A percentile compares a stretch with the other conserved stretches of the same genome.
phyloP scores from a whole-genome alignment of 2,797 vertebrate genomes.

The Hydrocynus forskahlii region DNA sequence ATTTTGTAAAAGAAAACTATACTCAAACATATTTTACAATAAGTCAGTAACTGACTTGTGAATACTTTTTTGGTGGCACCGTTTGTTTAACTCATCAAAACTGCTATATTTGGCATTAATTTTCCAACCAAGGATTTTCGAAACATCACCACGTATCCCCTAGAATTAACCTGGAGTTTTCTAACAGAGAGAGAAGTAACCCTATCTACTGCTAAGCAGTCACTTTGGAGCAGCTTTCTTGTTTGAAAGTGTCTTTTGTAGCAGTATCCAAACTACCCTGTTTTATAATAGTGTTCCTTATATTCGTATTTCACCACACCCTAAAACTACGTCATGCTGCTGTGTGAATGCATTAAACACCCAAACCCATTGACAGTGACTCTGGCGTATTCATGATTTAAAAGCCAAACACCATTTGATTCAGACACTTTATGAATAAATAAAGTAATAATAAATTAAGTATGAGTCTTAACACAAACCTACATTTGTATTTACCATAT shows the following conservation, averaged over 20 bases:
- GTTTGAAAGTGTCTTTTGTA: slow-evolving; percentile 1
- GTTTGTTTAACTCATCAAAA: too few species aligned
- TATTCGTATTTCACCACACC: not conserved
- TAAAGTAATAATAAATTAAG: not conserved
- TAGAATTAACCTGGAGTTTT: not conserved
- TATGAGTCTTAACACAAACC: not conserved
- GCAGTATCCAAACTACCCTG: not conserved
- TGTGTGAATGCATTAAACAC: not conserved
- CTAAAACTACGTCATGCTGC: not conserved
- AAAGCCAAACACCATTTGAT: not conserved
- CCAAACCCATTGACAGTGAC: not conserved
- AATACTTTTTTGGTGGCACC: too few species aligned
- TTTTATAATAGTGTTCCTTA: not conserved
- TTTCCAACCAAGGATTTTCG: not conserved
- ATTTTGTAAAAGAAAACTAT: too few species aligned
- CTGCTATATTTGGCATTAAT: too few species aligned
- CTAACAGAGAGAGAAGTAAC: not conserved
- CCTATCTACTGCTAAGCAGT: not conserved
- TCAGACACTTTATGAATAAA: not conserved
- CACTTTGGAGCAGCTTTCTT: not conserved
- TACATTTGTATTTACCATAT: too few species aligned
- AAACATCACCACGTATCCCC: not conserved
- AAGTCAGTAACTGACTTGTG: too few species aligned
- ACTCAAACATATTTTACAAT: too few species aligned
- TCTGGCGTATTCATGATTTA: not conserved